Evolutionary conservation across 2,797 vertebrate genomes (phyloP).

Genomic region (Antrozous pallidus): DNA sequence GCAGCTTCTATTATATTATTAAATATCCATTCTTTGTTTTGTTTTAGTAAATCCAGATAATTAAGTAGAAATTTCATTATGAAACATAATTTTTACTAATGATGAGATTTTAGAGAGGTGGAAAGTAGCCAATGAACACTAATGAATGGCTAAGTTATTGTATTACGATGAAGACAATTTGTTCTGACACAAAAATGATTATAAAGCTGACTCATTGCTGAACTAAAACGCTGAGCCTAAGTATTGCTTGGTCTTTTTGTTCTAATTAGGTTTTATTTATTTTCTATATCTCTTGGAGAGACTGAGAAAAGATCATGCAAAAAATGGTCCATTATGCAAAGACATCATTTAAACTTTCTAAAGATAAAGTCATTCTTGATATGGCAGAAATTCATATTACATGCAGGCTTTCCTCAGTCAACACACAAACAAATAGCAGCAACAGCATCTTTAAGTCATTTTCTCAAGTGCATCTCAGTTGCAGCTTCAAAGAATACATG

Average conservation of each 20-base stretch:
- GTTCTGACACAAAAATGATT: slow-evolving; percentile 56
- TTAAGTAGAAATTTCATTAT: slow-evolving; percentile 53
- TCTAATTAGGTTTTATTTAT: slow-evolving; percentile 70
- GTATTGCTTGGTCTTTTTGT: slow-evolving; percentile 28
- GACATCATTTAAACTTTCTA: slow-evolving; percentile 40
- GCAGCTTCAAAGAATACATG: background rate
- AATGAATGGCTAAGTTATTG: slow-evolving; percentile 60
- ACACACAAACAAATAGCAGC: background rate
- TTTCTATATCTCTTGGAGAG: slow-evolving; percentile 42
- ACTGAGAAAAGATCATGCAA: slow-evolving; percentile 26
- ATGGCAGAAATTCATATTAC: background rate
- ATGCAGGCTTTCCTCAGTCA: background rate
- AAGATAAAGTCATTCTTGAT: slow-evolving; percentile 48
- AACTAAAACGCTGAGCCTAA: slow-evolving; percentile 48
- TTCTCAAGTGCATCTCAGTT: slow-evolving; percentile 20
- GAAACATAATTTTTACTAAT: slow-evolving; percentile 31
- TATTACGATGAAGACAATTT: slow-evolving; percentile 61
- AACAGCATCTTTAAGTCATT: slow-evolving; percentile 45
- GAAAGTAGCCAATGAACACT: slow-evolving; percentile 38
- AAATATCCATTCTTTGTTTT: slow-evolving; percentile 20
- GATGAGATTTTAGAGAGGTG: slow-evolving; percentile 41
- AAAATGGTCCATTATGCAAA: slow-evolving; percentile 9
- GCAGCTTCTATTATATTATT: background rate
- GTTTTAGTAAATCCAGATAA: slow-evolving; percentile 2
- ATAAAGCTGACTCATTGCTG: slow-evolving; percentile 26